Evolutionary conservation across 2,888 invertebrate species (phyloP).

Genomic region (Vannuccia rotundouncinata): DNA sequence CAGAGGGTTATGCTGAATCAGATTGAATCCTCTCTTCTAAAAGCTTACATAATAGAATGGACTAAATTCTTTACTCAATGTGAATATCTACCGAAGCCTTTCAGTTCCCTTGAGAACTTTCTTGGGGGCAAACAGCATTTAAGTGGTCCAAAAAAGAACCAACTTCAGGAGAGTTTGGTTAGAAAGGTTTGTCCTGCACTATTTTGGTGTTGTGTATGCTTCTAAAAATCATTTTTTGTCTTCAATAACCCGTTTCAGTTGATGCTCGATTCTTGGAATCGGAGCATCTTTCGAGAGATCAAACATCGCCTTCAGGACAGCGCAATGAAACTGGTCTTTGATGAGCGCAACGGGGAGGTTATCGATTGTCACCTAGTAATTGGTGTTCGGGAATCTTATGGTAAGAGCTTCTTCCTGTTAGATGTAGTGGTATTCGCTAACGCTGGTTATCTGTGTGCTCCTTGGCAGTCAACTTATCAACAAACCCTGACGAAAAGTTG

Average conservation of each 20-base stretch:
- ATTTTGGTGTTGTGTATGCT: not conserved
- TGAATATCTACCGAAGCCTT: conserved; percentile 89
- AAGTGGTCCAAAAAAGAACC: conserved; percentile 59
- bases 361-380: conserved; percentile 95
- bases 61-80: conserved; percentile 94
- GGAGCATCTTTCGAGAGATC: conserved; percentile 88
- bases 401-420: conserved; percentile 60
- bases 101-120: conserved; percentile 80
- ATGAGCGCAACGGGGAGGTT: conserved; percentile 91
- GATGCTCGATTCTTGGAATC: conserved; percentile 97
- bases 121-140: conserved; percentile 66
- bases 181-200: conserved; percentile 61
- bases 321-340: conserved; percentile 92
- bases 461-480: conserved; percentile 78
- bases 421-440: not conserved
- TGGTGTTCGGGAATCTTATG: conserved; percentile 93
- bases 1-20: conserved; percentile 76
- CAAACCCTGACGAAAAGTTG: conserved; percentile 81
- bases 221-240: not conserved
- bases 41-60: conserved; percentile 96
- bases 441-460: not conserved
- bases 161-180: conserved; percentile 79
- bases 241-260: conserved; percentile 61
- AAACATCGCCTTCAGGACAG: conserved; percentile 71
- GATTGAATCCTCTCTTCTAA: conserved; percentile 86